Percentiles rank a stretch among this genome's conserved stretches.
phyloP scores from a whole-genome alignment of 1,140 invertebrate genomes.

The Pristionchus pacificus region DNA sequence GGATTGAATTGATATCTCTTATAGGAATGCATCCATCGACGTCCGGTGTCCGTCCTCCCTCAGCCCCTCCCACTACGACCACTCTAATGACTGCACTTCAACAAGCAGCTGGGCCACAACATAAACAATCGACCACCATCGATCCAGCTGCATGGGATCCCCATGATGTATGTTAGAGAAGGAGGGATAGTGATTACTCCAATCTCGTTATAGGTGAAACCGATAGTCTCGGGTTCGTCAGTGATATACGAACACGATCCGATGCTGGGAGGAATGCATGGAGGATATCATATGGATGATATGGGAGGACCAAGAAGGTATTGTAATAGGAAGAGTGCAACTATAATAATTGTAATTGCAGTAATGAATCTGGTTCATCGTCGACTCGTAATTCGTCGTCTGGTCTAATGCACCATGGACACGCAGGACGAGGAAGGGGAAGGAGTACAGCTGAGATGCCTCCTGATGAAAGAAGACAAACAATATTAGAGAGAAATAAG shows the following conservation, averaged over 20 bases:
- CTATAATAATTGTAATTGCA: not conserved
- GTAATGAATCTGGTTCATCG: not conserved
- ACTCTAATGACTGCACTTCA: not conserved
- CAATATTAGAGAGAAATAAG: slow-evolving; percentile 37
- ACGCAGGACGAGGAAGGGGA: slow-evolving; percentile 28
- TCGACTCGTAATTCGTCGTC: not conserved
- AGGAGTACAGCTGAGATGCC: slow-evolving; percentile 31
- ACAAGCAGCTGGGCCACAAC: not conserved
- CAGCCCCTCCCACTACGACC: not conserved
- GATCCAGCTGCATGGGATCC: not conserved
- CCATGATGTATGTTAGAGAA: too few species aligned
- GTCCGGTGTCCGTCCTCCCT: not conserved
- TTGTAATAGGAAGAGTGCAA: not conserved
- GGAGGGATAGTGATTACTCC: too few species aligned
- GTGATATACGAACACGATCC: not conserved
- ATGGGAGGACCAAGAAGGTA: not conserved
- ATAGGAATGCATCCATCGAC: not conserved
- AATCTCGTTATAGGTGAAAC: too few species aligned
- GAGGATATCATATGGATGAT: not conserved
- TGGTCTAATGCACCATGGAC: not conserved
- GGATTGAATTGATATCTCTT: not conserved
- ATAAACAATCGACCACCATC: not conserved
- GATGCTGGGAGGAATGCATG: not conserved
- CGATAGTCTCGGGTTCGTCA: not conserved
- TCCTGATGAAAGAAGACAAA: slow-evolving; percentile 32